These are phyloP conservation scores for Papilio dardanus DNA, from an alignment of 1,140 invertebrate species.

Conservation along the genomic window DNA sequence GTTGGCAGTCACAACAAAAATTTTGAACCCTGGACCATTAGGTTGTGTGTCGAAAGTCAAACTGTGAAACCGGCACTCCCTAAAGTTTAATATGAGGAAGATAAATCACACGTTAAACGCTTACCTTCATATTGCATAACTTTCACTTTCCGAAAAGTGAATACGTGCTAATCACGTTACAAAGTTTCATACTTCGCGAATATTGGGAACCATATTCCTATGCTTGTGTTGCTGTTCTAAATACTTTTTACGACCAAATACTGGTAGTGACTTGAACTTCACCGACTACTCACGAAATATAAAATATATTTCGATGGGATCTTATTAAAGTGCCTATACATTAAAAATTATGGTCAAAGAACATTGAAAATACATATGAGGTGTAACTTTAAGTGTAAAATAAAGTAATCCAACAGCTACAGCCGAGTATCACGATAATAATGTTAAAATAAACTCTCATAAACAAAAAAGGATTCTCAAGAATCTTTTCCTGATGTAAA, in stretches of 20 bases:
- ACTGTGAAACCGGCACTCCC: neutral
- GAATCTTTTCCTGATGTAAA: neutral
- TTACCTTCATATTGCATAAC: conserved; percentile 4
- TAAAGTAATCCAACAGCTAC: neutral
- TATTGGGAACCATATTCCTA: conserved; percentile 14
- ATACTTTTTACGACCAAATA: neutral
- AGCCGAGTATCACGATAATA: neutral
- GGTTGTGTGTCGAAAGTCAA: neutral
- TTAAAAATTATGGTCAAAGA: neutral
- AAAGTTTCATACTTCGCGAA: conserved; percentile 1
- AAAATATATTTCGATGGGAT: no score
- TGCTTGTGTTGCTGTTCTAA: neutral
- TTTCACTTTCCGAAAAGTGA: conserved; percentile 25
- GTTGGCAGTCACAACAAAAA: no score
- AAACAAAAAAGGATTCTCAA: conserved; percentile 6
- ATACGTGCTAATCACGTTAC: conserved; percentile 13
- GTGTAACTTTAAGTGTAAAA: neutral
- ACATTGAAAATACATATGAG: neutral
- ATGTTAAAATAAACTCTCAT: neutral
- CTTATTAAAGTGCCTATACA: no score
- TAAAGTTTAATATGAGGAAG: neutral
- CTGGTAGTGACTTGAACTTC: neutral
- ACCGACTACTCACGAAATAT: neutral
- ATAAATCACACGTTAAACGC: neutral
- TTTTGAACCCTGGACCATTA: neutral